Percentiles rank a stretch among this genome's conserved stretches.
Conservation (phyloP, 1,140 invertebrate genomes). For the Procambarus virginalis region DNA sequence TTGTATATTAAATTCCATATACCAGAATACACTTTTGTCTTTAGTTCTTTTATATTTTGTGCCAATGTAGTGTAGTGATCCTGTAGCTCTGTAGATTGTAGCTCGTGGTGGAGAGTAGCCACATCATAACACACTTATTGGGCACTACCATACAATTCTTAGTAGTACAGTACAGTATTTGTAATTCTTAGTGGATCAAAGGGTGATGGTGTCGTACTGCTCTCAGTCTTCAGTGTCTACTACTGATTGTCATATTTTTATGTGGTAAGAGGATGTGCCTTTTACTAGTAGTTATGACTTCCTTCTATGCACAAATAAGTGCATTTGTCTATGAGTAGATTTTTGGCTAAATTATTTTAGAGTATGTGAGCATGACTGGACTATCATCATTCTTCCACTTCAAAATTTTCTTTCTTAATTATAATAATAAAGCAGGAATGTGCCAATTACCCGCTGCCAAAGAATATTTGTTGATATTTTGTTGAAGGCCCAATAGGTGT, state of each 20-base stretch:
- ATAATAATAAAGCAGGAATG: slow-evolving; percentile 39
- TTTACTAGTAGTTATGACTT: background rate
- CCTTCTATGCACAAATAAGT: background rate
- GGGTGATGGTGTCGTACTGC: slow-evolving; percentile 18
- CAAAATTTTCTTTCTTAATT: background rate
- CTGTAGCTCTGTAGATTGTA: slow-evolving; percentile 41
- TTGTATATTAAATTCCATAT: background rate
- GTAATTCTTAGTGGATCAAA: background rate
- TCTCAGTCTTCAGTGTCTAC: background rate
- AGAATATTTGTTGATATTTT: background rate
- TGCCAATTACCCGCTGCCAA: background rate
- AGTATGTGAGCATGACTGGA: background rate
- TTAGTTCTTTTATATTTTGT: slow-evolving; percentile 22
- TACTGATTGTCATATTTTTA: background rate
- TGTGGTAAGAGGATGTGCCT: background rate
- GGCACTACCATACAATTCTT: slow-evolving; percentile 16
- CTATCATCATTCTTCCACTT: slow-evolving; percentile 6
- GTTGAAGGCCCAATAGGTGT: slow-evolving; percentile 45
- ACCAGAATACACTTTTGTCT: slow-evolving; percentile 18
- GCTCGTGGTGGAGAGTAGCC: slow-evolving; percentile 53
- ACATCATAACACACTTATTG: slow-evolving; percentile 36
- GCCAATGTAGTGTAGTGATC: slow-evolving; percentile 47
- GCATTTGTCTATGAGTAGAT: background rate
- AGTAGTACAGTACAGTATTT: slow-evolving; percentile 5
- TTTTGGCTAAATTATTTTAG: background rate